Percentiles rank a stretch among this genome's conserved stretches.
These are phyloP conservation scores for Mus caroli DNA, from an alignment of 2,797 vertebrate species.

Conservation along the genomic window DNA sequence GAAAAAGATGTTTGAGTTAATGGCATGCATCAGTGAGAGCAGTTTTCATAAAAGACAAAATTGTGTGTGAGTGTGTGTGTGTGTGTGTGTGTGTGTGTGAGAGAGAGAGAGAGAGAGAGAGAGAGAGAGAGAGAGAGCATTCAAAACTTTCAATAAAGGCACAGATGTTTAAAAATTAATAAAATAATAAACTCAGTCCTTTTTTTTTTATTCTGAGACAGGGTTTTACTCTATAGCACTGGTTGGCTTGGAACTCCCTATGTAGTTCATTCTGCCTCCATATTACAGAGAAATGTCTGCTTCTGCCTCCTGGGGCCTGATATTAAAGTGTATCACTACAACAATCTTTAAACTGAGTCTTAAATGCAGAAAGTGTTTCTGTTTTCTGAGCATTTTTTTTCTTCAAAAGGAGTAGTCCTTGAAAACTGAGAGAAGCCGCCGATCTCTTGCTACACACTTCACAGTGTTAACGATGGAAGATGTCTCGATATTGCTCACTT, in stretches of 20 bases:
- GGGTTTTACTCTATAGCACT: not conserved
- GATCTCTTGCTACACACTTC: not conserved
- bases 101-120: too few species aligned
- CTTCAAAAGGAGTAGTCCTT: not conserved
- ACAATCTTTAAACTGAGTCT: not conserved
- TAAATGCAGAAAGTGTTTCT: constrained; percentile 8
- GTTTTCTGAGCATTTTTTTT: constrained; percentile 20
- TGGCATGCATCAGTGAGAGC: not conserved
- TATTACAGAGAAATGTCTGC: not conserved
- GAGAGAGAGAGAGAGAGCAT: too few species aligned
- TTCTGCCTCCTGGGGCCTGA: not conserved
- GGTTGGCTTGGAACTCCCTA: not conserved
- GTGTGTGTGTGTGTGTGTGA: not conserved
- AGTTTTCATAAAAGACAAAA: not conserved
- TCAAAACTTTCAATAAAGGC: not conserved
- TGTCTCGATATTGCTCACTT: not conserved
- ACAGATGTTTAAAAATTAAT: not conserved
- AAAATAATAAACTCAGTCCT: not conserved
- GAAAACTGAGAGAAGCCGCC: not conserved
- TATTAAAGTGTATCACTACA: not conserved
- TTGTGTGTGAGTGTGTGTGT: not conserved
- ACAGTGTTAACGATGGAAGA: not conserved
- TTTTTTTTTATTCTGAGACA: not conserved
- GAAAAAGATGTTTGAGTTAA: constrained; percentile 48
- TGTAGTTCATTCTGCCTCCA: too few species aligned